phyloP scores from a whole-genome alignment of 2,113 vertebrate genomes.

The Scomber scombrus region DNA sequence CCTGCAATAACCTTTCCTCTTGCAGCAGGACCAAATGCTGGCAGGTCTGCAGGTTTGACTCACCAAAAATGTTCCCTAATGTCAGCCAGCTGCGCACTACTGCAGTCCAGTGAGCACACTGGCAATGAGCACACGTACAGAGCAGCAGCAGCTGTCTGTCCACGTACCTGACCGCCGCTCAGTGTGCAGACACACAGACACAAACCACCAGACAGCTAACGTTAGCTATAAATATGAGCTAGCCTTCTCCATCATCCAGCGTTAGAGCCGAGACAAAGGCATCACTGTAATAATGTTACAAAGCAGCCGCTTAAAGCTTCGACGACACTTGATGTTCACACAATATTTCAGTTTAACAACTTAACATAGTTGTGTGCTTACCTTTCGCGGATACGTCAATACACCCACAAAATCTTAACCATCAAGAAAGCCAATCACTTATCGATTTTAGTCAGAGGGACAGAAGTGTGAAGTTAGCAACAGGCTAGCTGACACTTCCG shows the following conservation, averaged over 20 bases:
- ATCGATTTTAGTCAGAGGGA: conserved; percentile 72
- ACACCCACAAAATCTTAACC: conserved; percentile 52
- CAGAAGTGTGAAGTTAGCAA: conserved; percentile 41
- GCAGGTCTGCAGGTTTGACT: conserved; percentile 37
- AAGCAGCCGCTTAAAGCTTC: conserved; percentile 7
- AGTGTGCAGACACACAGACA: conserved; percentile 11
- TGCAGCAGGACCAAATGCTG: conserved; percentile 12
- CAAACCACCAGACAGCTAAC: conserved; percentile 17
- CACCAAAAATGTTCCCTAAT: conserved; percentile 5
- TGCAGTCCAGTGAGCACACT: conserved; percentile 35
- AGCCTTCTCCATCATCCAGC: conserved; percentile 53
- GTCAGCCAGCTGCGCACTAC: conserved; percentile 26
- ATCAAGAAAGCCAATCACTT: conserved; percentile 77
- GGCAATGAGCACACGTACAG: conserved; percentile 24
- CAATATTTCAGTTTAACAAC: background rate
- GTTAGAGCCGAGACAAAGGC: conserved; percentile 71
- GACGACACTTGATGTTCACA: conserved; percentile 16
- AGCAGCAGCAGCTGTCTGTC: conserved; percentile 41
- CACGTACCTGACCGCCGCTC: conserved; percentile 39
- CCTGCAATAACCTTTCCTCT: conserved; percentile 8
- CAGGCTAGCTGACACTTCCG: conserved; percentile 30
- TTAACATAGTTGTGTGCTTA: conserved; percentile 54
- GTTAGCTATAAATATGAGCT: conserved; percentile 54
- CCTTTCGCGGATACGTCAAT: conserved; percentile 57
- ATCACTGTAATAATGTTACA: conserved; percentile 46